phyloP scores from a whole-genome alignment of 2,797 vertebrate genomes.

The Trichosurus vulpecula region DNA sequence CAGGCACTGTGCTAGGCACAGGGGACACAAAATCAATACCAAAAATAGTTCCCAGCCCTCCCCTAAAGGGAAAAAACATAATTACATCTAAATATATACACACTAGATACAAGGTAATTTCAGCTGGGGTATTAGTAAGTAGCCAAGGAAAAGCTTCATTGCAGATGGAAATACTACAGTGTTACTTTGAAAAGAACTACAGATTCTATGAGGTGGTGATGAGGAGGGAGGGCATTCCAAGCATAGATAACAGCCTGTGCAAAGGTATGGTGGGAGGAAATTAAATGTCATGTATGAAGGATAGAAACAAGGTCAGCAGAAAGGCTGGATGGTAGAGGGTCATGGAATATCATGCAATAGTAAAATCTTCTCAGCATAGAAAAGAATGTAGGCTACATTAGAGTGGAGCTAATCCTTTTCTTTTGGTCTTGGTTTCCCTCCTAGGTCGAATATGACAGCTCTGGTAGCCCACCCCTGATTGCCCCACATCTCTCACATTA shows the following conservation, averaged over 20 bases:
- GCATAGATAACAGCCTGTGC: neutral
- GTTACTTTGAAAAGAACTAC: neutral
- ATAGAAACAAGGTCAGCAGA: neutral
- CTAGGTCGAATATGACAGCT: neutral
- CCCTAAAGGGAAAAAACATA: neutral
- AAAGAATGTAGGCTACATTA: neutral
- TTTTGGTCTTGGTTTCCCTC: neutral
- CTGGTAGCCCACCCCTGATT: neutral
- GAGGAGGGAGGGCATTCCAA: neutral
- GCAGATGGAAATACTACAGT: neutral
- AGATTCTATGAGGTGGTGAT: neutral
- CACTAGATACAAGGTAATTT: neutral
- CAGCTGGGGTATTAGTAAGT: neutral
- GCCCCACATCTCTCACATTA: neutral
- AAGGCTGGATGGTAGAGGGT: neutral
- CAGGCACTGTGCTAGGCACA: neutral
- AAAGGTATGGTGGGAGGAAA: neutral
- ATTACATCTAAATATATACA: neutral
- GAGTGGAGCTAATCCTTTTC: neutral
- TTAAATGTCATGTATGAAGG: neutral
- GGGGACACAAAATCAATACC: neutral
- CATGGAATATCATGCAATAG: neutral
- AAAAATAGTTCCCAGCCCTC: neutral
- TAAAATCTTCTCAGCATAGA: neutral
- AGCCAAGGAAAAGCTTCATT: neutral